Evolutionary conservation across 2,797 vertebrate species (phyloP), one percentile per base, ranked within the genome.

Genomic region (Arrhamphus sclerolepis): DNA sequence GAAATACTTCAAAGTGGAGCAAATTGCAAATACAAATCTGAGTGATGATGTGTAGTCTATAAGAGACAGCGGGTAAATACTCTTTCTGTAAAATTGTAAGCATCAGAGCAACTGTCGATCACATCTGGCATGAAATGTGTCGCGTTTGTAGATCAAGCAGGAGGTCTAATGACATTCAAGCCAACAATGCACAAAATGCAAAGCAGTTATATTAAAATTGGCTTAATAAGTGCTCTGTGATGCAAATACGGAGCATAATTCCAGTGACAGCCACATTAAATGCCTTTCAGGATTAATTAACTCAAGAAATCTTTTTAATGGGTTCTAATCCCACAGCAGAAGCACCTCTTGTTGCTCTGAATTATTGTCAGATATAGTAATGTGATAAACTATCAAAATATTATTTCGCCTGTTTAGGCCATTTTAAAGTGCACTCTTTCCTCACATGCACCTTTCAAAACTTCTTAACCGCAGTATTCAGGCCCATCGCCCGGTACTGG

Each of bases 401-500:
- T 83, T 75, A 70, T 70, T 76, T 77, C 52, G 71, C 40, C 17
- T 41, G 20, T 70, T 69, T 67, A 56, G 67, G 40, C 66, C 62
- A 72, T 51, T 66, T 67, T 51, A 46, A 54, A 56, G 21, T 49
- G 28, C 19, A 20, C 46, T 38, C 56, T 19, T n/a, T 29, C 55
- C 53, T 56, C 40, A 28, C 43, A 54, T 57, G 70, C 70, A 54
- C 58, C 70, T 28, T 83, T 58, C 52, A 72, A 80, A 87, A 85
- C 66, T 78, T 84, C 64, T 83, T 82, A 80, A 87, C 85, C 80
- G 81, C 72, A 77, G 66, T 70, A 66, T 76, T 82, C 85, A 80
- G 34, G 72, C 59, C 85, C 57, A 80, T 88, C 90, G 88, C 89
- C 86, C 88, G 88, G 88, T 83, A 80, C 82, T 77, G 66, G 83